These are phyloP conservation scores for Rhinoderma darwinii DNA, from an alignment of 2,113 vertebrate species.

Conservation along the genomic window DNA sequence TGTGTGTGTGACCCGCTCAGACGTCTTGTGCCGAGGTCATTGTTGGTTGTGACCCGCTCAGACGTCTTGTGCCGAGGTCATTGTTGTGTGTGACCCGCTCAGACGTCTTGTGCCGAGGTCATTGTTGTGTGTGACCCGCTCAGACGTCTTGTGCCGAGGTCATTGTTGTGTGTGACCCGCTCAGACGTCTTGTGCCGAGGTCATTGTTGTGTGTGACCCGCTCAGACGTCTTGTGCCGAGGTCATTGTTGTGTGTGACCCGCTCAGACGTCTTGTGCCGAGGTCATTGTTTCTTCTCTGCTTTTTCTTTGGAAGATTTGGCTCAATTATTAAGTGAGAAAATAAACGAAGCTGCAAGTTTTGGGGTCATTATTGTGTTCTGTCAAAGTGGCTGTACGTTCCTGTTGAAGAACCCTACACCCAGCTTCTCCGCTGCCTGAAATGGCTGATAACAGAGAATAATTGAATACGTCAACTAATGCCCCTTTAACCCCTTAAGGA, in stretches of 20 bases:
- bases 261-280: not conserved
- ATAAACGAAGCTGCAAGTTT: not conserved
- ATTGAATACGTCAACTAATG: not conserved
- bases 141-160: too few species aligned
- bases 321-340: not conserved
- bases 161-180: not conserved
- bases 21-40: too few species aligned
- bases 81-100: not conserved
- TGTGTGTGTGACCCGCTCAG: not conserved
- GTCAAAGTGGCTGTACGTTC: not conserved
- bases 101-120: too few species aligned
- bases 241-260: not conserved
- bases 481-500: too few species aligned
- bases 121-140: not conserved
- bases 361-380: not conserved
- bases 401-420: not conserved
- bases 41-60: not conserved
- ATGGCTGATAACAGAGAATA: not conserved
- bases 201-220: not conserved
- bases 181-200: too few species aligned
- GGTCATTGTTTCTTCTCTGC: not conserved
- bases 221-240: too few species aligned
- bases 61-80: too few species aligned
- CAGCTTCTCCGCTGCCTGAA: not conserved
- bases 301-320: not conserved